phyloP scores from a whole-genome alignment of 2,797 vertebrate genomes.

The Gymnocypris eckloni region DNA sequence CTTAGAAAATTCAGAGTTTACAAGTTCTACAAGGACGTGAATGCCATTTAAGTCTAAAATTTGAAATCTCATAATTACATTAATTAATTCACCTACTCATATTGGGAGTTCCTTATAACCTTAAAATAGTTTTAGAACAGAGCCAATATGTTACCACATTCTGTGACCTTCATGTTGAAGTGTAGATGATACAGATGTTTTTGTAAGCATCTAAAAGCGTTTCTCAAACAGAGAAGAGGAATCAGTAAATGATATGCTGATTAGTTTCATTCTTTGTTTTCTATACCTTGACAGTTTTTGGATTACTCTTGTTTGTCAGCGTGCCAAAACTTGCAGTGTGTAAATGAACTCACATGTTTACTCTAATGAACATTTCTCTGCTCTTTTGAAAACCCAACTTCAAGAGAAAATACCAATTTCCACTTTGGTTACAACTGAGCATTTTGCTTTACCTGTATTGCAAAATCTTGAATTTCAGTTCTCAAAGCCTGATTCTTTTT shows the following conservation, averaged over 20 bases:
- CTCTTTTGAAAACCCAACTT: neutral
- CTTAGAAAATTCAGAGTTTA: neutral
- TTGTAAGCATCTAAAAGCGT: slow-evolving; percentile 15
- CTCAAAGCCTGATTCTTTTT: neutral
- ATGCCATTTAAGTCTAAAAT: neutral
- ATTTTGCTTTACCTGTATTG: neutral
- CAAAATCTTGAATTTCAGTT: neutral
- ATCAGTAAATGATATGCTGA: neutral
- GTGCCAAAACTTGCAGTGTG: slow-evolving; percentile 32
- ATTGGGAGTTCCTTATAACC: neutral
- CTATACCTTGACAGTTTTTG: slow-evolving; percentile 9
- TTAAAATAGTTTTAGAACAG: neutral
- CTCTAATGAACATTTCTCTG: slow-evolving; percentile 26
- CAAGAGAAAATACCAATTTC: neutral
- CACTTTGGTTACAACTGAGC: neutral
- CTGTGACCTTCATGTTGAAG: slow-evolving; percentile 56
- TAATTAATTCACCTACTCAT: neutral
- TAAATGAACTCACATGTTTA: slow-evolving; percentile 29
- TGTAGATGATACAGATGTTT: neutral
- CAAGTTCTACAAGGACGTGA: neutral
- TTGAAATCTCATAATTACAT: neutral
- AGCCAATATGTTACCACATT: neutral
- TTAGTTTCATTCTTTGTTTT: slow-evolving; percentile 43
- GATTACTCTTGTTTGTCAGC: slow-evolving; percentile 32
- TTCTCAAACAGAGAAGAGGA: slow-evolving; percentile 11